phyloP scores from a whole-genome alignment of 2,888 invertebrate species.

The Melinaea marsaeus region DNA sequence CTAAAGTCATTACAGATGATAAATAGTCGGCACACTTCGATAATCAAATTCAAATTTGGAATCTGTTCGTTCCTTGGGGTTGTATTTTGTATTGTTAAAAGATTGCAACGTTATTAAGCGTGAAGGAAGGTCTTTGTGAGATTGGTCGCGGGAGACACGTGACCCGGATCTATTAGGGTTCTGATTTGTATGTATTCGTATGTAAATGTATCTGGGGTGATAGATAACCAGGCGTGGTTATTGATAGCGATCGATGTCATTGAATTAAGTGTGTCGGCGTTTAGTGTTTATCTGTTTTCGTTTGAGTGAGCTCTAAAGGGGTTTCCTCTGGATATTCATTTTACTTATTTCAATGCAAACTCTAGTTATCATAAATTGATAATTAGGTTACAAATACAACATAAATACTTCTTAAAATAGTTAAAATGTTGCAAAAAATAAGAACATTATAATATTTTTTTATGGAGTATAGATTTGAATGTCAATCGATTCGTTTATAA shows the following conservation, averaged over 20 bases:
- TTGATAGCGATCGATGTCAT: conserved; percentile 69
- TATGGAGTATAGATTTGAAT: too few species aligned
- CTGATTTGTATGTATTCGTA: conserved; percentile 73
- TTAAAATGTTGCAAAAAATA: too few species aligned
- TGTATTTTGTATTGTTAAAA: conserved; percentile 68
- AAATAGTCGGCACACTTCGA: conserved; percentile 76
- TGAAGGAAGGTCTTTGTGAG: conserved; percentile 73
- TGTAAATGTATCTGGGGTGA: conserved; percentile 57
- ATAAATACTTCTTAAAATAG: too few species aligned
- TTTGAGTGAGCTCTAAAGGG: conserved; percentile 5
- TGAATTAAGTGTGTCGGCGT: conserved; percentile 65
- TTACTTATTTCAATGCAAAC: conserved; percentile 1
- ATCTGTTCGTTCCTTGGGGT: conserved; percentile 63
- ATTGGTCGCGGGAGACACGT: conserved; percentile 80
- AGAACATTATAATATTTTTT: too few species aligned
- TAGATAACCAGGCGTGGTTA: conserved; percentile 66
- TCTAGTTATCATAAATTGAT: background rate
- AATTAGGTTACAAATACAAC: too few species aligned
- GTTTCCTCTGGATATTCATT: background rate
- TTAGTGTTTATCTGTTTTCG: conserved; percentile 44
- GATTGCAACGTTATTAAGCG: conserved; percentile 76
- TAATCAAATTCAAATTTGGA: conserved; percentile 79
- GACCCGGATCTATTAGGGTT: conserved; percentile 76
- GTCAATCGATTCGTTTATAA: too few species aligned
- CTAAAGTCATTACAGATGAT: conserved; percentile 75